A percentile compares a stretch with the other conserved stretches of the same genome.
Conservation (phyloP, 2,888 invertebrate genomes). For the Cepaea hortensis region DNA sequence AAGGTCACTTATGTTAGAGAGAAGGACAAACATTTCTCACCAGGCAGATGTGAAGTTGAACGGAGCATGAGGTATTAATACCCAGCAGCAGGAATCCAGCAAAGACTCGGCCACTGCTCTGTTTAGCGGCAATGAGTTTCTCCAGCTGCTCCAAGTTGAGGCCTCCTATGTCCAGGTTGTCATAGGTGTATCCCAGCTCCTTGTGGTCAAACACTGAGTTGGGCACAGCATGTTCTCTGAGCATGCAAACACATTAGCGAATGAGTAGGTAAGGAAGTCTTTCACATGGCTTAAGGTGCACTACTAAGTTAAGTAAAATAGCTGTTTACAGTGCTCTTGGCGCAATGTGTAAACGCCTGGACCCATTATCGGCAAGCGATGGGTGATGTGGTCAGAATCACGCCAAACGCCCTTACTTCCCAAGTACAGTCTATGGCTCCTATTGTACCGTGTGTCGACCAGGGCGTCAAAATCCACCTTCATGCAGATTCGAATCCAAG, state of each 20-base stretch:
- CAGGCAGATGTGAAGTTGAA: constrained; percentile 45
- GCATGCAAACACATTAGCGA: neutral
- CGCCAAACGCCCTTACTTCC: too few species aligned
- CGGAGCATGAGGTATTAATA: constrained; percentile 52
- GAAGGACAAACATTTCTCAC: neutral
- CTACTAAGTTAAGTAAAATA: too few species aligned
- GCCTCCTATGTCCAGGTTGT: constrained; percentile 56
- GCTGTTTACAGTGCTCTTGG: too few species aligned
- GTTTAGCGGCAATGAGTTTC: constrained; percentile 42
- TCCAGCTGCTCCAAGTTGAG: constrained; percentile 55
- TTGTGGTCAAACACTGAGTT: constrained; percentile 51
- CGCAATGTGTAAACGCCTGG: too few species aligned
- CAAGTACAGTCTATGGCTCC: too few species aligned
- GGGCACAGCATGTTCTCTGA: constrained; percentile 48
- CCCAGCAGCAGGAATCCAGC: constrained; percentile 54
- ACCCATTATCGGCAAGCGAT: too few species aligned
- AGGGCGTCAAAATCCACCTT: too few species aligned
- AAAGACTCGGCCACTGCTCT: constrained; percentile 50
- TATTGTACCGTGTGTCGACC: too few species aligned
- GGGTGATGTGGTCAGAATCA: too few species aligned
- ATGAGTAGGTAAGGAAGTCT: neutral
- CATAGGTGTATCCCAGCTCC: constrained; percentile 52
- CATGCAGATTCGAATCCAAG: too few species aligned
- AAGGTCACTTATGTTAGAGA: too few species aligned
- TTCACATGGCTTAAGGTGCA: too few species aligned